Evolutionary conservation across 1,140 invertebrate species (phyloP).

Genomic region (Drosophila kepulauana): DNA sequence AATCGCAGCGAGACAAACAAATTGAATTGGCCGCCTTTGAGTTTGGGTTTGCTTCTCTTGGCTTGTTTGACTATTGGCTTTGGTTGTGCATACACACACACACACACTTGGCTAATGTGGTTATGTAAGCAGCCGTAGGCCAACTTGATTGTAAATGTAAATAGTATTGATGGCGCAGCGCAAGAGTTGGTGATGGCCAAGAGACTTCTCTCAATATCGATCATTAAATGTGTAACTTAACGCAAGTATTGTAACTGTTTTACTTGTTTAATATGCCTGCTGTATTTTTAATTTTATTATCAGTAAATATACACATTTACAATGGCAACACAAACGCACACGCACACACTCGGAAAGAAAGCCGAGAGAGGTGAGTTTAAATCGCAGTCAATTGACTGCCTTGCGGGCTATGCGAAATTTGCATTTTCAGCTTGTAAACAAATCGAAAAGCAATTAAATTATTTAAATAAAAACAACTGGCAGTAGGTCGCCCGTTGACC

Average conservation of each 20-base stretch:
- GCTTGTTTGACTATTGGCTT: slow-evolving; percentile 53
- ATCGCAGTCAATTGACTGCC: slow-evolving; percentile 80
- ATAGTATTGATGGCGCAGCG: slow-evolving; percentile 49
- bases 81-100: slow-evolving; percentile 12
- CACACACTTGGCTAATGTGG: slow-evolving; percentile 66
- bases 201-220: too few relatives aligned
- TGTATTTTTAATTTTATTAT: slow-evolving; percentile 76
- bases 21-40: slow-evolving; percentile 73
- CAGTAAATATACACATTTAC: slow-evolving; percentile 28
- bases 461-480: slow-evolving; percentile 80
- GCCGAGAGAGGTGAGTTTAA: slow-evolving; percentile 45
- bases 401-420: slow-evolving; percentile 71
- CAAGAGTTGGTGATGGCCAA: neutral
- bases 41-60: neutral
- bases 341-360: neutral
- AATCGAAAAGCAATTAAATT: slow-evolving; percentile 83
- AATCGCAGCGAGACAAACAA: slow-evolving; percentile 73
- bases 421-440: slow-evolving; percentile 81
- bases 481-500: slow-evolving; percentile 11
- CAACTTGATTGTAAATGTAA: slow-evolving; percentile 73
- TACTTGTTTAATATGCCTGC: slow-evolving; percentile 53
- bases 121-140: slow-evolving; percentile 66
- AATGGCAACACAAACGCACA: slow-evolving; percentile 5
- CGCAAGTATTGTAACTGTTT: slow-evolving; percentile 3
- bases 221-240: too few relatives aligned